Percentiles rank a stretch among this genome's conserved stretches.
Conservation (phyloP, 2,797 vertebrate genomes). For the Phoebastria nigripes region DNA sequence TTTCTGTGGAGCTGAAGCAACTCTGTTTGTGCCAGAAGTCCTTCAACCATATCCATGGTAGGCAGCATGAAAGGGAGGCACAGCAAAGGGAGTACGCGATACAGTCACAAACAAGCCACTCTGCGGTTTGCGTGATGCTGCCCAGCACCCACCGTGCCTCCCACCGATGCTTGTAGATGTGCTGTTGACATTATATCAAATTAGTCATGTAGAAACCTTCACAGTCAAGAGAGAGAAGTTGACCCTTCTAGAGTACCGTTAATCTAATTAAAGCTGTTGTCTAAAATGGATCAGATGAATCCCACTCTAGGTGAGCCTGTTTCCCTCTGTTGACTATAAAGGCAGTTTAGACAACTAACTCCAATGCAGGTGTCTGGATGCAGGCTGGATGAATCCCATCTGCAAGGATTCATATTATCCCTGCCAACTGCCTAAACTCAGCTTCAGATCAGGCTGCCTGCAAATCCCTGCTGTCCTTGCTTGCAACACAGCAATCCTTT, state of each 20-base stretch:
- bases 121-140: not conserved
- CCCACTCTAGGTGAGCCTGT: not conserved
- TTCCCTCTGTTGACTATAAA: not conserved
- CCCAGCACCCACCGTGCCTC: not conserved
- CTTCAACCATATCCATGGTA: not conserved
- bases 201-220: not conserved
- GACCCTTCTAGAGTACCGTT: not conserved
- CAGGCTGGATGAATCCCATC: not conserved
- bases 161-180: not conserved
- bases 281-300: not conserved
- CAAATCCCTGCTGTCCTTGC: not conserved
- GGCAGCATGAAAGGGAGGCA: not conserved
- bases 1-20: not conserved
- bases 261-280: not conserved
- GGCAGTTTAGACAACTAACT: not conserved
- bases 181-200: not conserved
- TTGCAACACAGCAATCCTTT: not conserved
- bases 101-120: not conserved
- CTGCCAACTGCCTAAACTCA: not conserved
- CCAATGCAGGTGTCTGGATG: not conserved
- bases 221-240: not conserved
- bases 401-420: not conserved
- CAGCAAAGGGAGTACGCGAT: fast-evolving
- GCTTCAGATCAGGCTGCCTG: not conserved
- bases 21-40: not conserved